Conservation (phyloP, 2,113 vertebrate species). For the Rhinolophus sinicus region DNA sequence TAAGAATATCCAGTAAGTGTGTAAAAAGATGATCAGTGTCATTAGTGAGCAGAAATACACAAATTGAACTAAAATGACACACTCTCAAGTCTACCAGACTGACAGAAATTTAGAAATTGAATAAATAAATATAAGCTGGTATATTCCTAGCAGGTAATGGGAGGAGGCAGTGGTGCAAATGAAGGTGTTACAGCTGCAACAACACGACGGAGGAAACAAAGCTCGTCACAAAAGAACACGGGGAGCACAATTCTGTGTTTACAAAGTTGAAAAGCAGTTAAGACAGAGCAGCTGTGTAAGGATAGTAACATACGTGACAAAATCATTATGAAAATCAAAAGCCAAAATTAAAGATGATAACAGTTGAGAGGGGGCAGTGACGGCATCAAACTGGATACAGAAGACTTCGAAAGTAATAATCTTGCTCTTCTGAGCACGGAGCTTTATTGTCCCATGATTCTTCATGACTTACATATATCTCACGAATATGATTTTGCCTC, state of each 20-base stretch:
- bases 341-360: neutral
- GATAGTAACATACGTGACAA: neutral
- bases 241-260: rapidly evolving
- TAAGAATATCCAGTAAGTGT: neutral
- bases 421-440: neutral
- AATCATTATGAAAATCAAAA: neutral
- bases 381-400: neutral
- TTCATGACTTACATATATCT: neutral
- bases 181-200: neutral
- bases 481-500: neutral
- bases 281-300: neutral
- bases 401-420: neutral
- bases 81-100: neutral
- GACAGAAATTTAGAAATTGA: neutral
- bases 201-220: neutral
- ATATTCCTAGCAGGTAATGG: neutral
- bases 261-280: neutral
- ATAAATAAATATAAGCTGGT: neutral
- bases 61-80: neutral
- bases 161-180: neutral
- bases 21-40: neutral
- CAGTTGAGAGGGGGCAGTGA: neutral
- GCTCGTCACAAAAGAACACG: neutral
- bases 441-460: neutral
- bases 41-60: neutral